Evolutionary conservation across 64 coral and sea anemone species (phyloP).

Genomic region (Stichodactyla mertensii): DNA sequence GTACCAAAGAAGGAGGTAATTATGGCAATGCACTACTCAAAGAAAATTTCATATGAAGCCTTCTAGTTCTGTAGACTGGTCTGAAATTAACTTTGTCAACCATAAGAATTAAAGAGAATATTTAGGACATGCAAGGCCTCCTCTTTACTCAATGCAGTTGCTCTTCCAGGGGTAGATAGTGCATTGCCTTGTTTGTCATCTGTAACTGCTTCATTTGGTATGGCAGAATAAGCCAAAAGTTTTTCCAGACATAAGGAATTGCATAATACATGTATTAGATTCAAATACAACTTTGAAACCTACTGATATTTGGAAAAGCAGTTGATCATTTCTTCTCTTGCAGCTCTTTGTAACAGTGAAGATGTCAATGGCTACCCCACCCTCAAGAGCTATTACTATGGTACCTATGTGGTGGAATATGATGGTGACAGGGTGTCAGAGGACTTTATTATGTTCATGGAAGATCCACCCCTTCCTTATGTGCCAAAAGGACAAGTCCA

Average conservation of each 20-base stretch:
- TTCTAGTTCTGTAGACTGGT: not conserved
- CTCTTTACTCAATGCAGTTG: too few species aligned
- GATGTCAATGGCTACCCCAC: conserved; percentile 91
- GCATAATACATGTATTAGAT: too few species aligned
- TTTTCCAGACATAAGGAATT: too few species aligned
- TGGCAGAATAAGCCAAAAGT: too few species aligned
- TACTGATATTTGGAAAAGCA: not conserved
- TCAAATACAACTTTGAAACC: too few species aligned
- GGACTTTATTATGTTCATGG: conserved; percentile 88
- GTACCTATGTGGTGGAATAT: conserved; percentile 73
- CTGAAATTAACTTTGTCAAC: too few species aligned
- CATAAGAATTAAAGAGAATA: too few species aligned
- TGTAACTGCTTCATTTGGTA: too few species aligned
- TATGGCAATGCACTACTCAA: not conserved
- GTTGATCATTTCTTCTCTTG: not conserved
- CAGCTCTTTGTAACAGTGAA: conserved; percentile 81
- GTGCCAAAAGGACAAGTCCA: not conserved
- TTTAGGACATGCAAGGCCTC: too few species aligned
- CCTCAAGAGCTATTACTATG: conserved; percentile 78
- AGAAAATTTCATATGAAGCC: not conserved
- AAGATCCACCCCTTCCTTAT: conserved; percentile 55
- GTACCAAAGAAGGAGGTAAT: conserved; percentile 60
- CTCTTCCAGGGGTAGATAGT: too few species aligned
- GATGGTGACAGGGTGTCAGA: conserved; percentile 66
- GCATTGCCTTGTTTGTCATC: too few species aligned